These are phyloP conservation scores for Caenorhabditis drosophilae DNA, from an alignment of 2,888 invertebrate genomes.

Conservation along the genomic window DNA sequence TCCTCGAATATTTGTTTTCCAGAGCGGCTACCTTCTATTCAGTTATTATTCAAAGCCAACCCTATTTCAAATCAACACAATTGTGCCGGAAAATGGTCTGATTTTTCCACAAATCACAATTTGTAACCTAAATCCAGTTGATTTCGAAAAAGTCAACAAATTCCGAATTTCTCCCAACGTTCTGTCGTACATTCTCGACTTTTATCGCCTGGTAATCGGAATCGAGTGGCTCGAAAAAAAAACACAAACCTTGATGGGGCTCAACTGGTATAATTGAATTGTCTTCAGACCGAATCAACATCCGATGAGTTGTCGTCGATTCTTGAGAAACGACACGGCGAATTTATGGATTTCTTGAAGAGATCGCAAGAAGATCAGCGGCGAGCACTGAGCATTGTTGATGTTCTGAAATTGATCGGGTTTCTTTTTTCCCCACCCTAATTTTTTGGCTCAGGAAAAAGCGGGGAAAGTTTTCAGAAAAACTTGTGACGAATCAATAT, in stretches of 20 bases:
- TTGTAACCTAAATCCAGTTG: slow-evolving; percentile 23
- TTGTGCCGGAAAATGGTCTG: slow-evolving; percentile 40
- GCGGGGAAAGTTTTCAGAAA: slow-evolving; percentile 21
- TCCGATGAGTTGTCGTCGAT: too few species aligned
- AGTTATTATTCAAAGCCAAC: slow-evolving; percentile 58
- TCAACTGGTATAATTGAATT: too few species aligned
- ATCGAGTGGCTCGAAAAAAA: too few species aligned
- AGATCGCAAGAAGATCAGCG: too few species aligned
- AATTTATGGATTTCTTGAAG: neutral
- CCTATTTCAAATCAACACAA: slow-evolving; percentile 52
- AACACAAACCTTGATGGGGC: too few species aligned
- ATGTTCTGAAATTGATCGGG: too few species aligned
- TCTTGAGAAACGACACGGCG: too few species aligned
- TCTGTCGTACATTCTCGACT: slow-evolving; percentile 1
- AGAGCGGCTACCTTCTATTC: slow-evolving; percentile 55
- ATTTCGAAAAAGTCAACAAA: slow-evolving; percentile 9
- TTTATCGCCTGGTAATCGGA: too few species aligned
- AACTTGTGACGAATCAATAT: slow-evolving; percentile 43
- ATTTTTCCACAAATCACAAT: slow-evolving; percentile 53
- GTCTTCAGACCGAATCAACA: too few species aligned
- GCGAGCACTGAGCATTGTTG: too few species aligned
- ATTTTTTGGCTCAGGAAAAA: too few species aligned
- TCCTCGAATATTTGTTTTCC: slow-evolving; percentile 12
- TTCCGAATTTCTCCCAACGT: slow-evolving; percentile 1
- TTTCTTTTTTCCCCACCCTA: too few species aligned